phyloP scores from a whole-genome alignment of 64 coral and sea anemone species.

The Hydrozoanthus tunicans region DNA sequence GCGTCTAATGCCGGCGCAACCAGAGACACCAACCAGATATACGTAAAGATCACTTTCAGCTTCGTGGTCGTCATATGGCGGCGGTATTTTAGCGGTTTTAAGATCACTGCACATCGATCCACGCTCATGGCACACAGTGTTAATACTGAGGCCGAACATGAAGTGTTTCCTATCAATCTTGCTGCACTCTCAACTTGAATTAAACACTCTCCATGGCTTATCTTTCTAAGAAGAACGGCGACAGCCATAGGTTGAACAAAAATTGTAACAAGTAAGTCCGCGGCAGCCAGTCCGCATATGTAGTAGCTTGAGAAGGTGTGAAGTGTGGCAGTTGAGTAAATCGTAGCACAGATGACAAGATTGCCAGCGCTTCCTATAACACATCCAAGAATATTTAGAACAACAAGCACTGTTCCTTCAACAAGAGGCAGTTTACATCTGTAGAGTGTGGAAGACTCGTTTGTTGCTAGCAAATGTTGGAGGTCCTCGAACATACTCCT shows the following conservation, averaged over 20 bases:
- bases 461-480: background rate
- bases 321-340: conserved; percentile 49
- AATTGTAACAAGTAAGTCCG: conserved; percentile 58
- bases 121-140: conserved; percentile 69
- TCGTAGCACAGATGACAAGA: conserved; percentile 61
- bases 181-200: conserved; percentile 68
- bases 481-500: conserved; percentile 25
- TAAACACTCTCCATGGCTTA: conserved; percentile 55
- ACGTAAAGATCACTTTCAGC: conserved; percentile 45
- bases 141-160: conserved; percentile 67
- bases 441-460: conserved; percentile 15
- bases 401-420: conserved; percentile 44
- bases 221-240: conserved; percentile 52
- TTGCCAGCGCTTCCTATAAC: conserved; percentile 65
- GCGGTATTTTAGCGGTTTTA: conserved; percentile 69
- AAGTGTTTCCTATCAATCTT: conserved; percentile 57
- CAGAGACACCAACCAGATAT: conserved; percentile 40
- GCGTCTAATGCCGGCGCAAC: conserved; percentile 66
- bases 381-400: conserved; percentile 53
- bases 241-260: conserved; percentile 58
- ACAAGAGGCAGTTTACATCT: conserved; percentile 57
- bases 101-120: conserved; percentile 69
- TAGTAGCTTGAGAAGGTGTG: conserved; percentile 71
- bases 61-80: conserved; percentile 6
- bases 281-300: conserved; percentile 58